Conservation (phyloP, 2,113 vertebrate genomes). For the Verasper variegatus region DNA sequence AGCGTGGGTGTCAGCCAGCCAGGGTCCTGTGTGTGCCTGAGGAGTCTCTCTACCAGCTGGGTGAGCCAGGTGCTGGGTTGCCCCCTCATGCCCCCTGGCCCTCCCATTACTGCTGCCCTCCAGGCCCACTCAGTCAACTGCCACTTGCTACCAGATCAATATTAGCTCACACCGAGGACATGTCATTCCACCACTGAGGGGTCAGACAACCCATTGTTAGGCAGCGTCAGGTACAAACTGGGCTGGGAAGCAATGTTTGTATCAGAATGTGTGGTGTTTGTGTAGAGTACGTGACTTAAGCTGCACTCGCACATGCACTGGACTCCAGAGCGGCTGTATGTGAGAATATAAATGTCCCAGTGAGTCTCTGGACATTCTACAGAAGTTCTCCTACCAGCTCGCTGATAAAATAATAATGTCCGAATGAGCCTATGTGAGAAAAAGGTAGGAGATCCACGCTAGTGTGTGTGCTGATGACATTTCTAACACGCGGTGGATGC, state of each 20-base stretch:
- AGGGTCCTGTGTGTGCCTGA: conserved; percentile 59
- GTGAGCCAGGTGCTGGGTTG: conserved; percentile 76
- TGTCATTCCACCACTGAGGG: conserved; percentile 75
- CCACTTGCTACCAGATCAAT: conserved; percentile 80
- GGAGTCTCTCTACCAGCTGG: conserved; percentile 75
- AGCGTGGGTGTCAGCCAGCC: conserved; percentile 63
- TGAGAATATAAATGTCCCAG: too few species aligned
- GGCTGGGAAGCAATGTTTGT: conserved; percentile 5
- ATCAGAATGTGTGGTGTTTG: conserved; percentile 9
- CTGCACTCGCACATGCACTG: background rate
- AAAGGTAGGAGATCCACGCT: too few species aligned
- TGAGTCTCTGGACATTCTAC: too few species aligned
- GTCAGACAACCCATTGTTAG: conserved; percentile 63
- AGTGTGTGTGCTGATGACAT: too few species aligned
- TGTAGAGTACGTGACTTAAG: background rate
- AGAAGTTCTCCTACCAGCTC: too few species aligned
- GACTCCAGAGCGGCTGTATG: too few species aligned
- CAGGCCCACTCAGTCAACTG: conserved; percentile 77
- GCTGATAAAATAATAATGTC: too few species aligned
- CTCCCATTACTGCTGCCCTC: conserved; percentile 75
- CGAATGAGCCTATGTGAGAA: too few species aligned
- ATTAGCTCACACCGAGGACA: conserved; percentile 69
- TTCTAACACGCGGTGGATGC: too few species aligned
- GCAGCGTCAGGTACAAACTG: conserved; percentile 47
- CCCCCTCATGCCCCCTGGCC: conserved; percentile 67